Conservation (phyloP, 2,888 invertebrate genomes). For the Drosophila nr. fundita region DNA sequence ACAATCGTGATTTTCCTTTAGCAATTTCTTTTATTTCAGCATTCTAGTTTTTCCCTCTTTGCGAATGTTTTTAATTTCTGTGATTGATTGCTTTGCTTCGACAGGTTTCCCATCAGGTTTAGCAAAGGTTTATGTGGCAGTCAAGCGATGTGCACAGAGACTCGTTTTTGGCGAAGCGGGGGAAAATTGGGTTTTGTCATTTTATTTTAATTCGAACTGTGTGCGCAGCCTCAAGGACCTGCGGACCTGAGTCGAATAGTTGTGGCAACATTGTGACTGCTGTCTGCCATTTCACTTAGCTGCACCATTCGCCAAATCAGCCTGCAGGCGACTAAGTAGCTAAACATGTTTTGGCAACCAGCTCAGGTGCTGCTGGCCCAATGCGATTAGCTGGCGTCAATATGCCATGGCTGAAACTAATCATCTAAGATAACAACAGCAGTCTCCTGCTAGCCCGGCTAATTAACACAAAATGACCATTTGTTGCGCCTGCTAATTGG, state of each 20-base stretch:
- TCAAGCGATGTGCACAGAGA: slow-evolving; percentile 21
- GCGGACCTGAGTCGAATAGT: slow-evolving; percentile 21
- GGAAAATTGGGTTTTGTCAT: slow-evolving; percentile 29
- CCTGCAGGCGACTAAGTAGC: slow-evolving; percentile 46
- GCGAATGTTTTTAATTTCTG: slow-evolving; percentile 58
- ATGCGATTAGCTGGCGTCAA: slow-evolving; percentile 51
- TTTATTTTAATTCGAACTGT: slow-evolving; percentile 51
- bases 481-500: slow-evolving; percentile 72
- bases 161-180: neutral
- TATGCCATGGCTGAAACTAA: slow-evolving; percentile 47
- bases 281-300: slow-evolving; percentile 41
- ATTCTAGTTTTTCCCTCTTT: slow-evolving; percentile 16
- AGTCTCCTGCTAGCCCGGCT: slow-evolving; percentile 17
- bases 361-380: slow-evolving; percentile 18
- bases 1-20: neutral
- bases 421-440: slow-evolving; percentile 27
- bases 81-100: slow-evolving; percentile 53
- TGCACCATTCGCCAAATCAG: slow-evolving; percentile 35
- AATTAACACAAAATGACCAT: slow-evolving; percentile 71
- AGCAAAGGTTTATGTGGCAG: neutral
- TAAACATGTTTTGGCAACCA: slow-evolving; percentile 44
- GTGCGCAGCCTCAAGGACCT: slow-evolving; percentile 5
- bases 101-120: neutral
- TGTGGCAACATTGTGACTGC: slow-evolving; percentile 45
- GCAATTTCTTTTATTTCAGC: slow-evolving; percentile 21